Evolutionary conservation across 2,797 vertebrate species (phyloP).

Genomic region (Pseudochirops cupreus): DNA sequence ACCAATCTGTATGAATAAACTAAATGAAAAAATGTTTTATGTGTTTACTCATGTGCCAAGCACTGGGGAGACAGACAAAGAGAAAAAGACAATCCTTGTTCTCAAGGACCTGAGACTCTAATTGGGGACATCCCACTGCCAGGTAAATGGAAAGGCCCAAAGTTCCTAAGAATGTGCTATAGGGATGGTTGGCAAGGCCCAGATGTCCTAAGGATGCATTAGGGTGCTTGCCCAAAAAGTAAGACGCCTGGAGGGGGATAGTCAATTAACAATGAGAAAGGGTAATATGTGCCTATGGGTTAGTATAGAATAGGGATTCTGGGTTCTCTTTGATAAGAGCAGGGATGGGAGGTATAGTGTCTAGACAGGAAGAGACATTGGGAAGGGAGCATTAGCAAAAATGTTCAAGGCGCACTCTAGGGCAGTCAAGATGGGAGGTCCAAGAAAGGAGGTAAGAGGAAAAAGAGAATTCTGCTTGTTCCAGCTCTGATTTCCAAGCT

Average conservation of each 20-base stretch:
- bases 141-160: not conserved
- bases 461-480: not conserved
- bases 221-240: not conserved
- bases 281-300: not conserved
- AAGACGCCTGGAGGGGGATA: not conserved
- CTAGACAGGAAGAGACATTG: not conserved
- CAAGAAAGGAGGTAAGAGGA: not conserved
- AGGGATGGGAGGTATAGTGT: not conserved
- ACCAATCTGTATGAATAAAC: not conserved
- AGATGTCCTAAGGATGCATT: not conserved
- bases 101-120: not conserved
- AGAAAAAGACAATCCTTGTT: not conserved
- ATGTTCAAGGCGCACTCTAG: not conserved
- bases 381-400: not conserved
- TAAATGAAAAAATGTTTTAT: not conserved
- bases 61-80: not conserved
- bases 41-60: not conserved
- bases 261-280: not conserved
- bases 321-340: not conserved
- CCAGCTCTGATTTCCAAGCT: not conserved
- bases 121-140: not conserved
- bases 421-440: not conserved
- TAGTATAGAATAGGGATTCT: not conserved
- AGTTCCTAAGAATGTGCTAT: not conserved
- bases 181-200: not conserved